Percentiles rank a stretch among this genome's conserved stretches.
Evolutionary conservation across 2,888 invertebrate species (phyloP).

Genomic region (Agrotis exclamationis): DNA sequence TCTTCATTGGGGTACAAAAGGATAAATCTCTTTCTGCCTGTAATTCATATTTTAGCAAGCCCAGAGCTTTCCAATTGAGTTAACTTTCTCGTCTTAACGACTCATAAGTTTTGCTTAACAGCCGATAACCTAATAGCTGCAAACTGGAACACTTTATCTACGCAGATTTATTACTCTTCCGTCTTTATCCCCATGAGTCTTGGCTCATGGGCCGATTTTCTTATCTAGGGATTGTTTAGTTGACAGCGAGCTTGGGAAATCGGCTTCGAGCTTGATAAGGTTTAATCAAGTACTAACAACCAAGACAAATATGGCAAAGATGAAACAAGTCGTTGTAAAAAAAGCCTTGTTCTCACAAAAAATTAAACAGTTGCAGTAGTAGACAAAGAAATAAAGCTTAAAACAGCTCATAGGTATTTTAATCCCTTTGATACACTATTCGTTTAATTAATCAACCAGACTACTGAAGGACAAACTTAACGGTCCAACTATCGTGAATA

Average conservation of each 20-base stretch:
- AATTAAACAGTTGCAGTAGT: too few species aligned
- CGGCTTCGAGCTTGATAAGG: conserved; percentile 52
- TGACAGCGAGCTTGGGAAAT: conserved; percentile 65
- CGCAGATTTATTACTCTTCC: conserved; percentile 71
- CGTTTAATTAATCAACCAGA: conserved; percentile 30
- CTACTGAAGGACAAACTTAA: conserved; percentile 48
- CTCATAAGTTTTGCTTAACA: conserved; percentile 64
- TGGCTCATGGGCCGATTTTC: conserved; percentile 66
- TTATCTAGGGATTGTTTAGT: conserved; percentile 72
- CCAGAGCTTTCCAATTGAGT: conserved; percentile 67
- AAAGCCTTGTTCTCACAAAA: neutral
- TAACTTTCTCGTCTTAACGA: conserved; percentile 65
- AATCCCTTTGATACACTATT: conserved; percentile 2
- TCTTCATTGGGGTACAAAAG: conserved; percentile 20
- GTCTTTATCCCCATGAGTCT: conserved; percentile 66
- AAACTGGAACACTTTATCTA: conserved; percentile 73
- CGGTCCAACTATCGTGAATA: conserved; percentile 34
- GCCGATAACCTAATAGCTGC: conserved; percentile 64
- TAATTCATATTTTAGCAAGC: conserved; percentile 51
- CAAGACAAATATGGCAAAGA: neutral
- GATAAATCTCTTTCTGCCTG: conserved; percentile 31
- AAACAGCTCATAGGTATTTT: neutral
- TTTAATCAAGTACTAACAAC: neutral
- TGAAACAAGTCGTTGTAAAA: neutral
- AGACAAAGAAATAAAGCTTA: neutral